Evolutionary conservation across 2,113 vertebrate genomes (phyloP).

Genomic region (Pandion haliaetus): DNA sequence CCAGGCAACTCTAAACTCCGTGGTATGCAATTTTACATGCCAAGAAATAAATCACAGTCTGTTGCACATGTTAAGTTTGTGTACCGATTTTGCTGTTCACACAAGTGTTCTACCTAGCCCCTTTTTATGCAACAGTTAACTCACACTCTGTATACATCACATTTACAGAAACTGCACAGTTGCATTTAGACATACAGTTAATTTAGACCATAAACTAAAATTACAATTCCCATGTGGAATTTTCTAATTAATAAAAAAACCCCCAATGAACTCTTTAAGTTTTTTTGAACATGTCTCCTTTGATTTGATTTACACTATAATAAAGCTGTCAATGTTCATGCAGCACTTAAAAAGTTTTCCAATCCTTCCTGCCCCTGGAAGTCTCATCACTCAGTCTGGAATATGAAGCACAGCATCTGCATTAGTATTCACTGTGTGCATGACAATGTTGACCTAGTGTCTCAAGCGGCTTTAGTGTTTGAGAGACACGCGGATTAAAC

Average conservation of each 20-base stretch:
- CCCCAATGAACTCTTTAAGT: neutral
- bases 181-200: neutral
- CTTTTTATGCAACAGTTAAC: neutral
- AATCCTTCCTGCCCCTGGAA: neutral
- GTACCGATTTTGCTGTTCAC: neutral
- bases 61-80: neutral
- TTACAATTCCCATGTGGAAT: neutral
- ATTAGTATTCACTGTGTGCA: neutral
- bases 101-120: neutral
- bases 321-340: neutral
- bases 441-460: neutral
- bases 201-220: neutral
- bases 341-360: neutral
- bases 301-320: neutral
- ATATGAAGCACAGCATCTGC: neutral
- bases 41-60: neutral
- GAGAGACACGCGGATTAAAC: neutral
- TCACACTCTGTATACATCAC: neutral
- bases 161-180: neutral
- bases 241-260: neutral
- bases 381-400: neutral
- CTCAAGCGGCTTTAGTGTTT: slow-evolving; percentile 5
- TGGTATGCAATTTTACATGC: neutral
- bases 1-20: neutral
- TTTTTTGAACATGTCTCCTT: neutral